Evolutionary conservation across 1,140 invertebrate genomes (phyloP).

Genomic region (Brachionus plicatilis): DNA sequence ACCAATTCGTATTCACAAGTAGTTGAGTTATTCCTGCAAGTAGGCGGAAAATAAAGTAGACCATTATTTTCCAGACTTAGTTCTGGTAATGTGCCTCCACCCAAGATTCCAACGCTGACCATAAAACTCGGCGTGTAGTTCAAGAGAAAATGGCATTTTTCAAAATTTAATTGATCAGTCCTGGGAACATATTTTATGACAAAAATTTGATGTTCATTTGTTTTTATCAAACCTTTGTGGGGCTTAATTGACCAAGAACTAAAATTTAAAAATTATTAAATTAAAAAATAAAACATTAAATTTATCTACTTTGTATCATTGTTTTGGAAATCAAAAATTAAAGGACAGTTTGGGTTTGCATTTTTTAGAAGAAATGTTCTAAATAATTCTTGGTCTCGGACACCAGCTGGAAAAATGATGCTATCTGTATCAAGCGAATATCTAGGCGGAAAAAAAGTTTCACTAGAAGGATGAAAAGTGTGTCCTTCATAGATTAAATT

Average conservation of each 20-base stretch:
- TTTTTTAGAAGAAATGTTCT: slow-evolving; percentile 49
- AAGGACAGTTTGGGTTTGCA: slow-evolving; percentile 42
- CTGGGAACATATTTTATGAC: slow-evolving; percentile 47
- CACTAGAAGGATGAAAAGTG: slow-evolving; percentile 52
- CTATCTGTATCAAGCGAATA: slow-evolving; percentile 44
- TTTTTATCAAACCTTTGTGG: slow-evolving; percentile 28
- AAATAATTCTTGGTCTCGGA: slow-evolving; percentile 50
- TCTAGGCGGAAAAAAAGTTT: slow-evolving; percentile 50
- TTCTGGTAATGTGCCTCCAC: slow-evolving; percentile 49
- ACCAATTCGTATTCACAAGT: slow-evolving; percentile 48
- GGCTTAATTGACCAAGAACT: slow-evolving; percentile 16
- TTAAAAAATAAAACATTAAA: background rate
- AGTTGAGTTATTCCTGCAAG: slow-evolving; percentile 50
- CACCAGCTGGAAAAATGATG: slow-evolving; percentile 50
- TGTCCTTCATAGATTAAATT: slow-evolving; percentile 46
- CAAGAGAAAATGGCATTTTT: background rate
- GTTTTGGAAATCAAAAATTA: background rate
- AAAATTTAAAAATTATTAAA: background rate
- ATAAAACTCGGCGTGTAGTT: slow-evolving; percentile 3
- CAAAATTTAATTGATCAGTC: background rate
- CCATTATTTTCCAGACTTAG: slow-evolving; percentile 49
- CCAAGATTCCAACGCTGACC: slow-evolving; percentile 42
- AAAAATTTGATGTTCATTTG: slow-evolving; percentile 46
- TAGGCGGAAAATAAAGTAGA: slow-evolving; percentile 52
- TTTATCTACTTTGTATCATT: background rate